phyloP scores from a whole-genome alignment of 2,888 invertebrate species.

The Epirrita christyi region DNA sequence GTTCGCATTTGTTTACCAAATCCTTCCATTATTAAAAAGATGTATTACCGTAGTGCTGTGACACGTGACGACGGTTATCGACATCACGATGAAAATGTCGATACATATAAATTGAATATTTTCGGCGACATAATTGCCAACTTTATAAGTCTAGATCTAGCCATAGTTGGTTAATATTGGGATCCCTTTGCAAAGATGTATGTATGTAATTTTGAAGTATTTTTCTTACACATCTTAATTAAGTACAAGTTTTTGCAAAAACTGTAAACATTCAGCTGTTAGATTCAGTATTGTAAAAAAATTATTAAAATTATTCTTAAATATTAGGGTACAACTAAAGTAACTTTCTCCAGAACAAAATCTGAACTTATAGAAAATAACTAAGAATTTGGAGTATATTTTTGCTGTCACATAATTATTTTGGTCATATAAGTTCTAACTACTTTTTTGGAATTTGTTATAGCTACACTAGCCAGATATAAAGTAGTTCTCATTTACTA shows the following conservation, averaged over 20 bases:
- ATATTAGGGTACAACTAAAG: too few relatives aligned
- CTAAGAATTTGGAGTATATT: too few relatives aligned
- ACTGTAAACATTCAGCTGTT: too few relatives aligned
- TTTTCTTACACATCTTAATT: too few relatives aligned
- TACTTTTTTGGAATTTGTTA: background rate
- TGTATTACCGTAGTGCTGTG: constrained; percentile 64
- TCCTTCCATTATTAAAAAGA: constrained; percentile 82
- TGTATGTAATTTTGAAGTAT: too few relatives aligned
- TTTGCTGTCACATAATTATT: background rate
- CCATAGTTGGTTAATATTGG: too few relatives aligned
- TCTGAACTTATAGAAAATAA: too few relatives aligned
- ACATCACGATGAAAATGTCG: constrained; percentile 60
- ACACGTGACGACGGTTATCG: constrained; percentile 27
- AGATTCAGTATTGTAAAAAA: too few relatives aligned
- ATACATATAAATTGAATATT: background rate
- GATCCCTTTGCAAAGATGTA: too few relatives aligned
- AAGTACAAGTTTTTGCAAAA: too few relatives aligned
- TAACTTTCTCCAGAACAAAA: too few relatives aligned
- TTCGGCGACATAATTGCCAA: background rate
- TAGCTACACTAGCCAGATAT: background rate
- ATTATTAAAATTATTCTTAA: too few relatives aligned
- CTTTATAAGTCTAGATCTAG: background rate
- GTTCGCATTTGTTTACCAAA: constrained; percentile 69
- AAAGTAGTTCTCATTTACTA: constrained; percentile 44
- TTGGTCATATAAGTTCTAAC: background rate